phyloP scores from a whole-genome alignment of 2,113 vertebrate genomes.

The Oreochromis niloticus region DNA sequence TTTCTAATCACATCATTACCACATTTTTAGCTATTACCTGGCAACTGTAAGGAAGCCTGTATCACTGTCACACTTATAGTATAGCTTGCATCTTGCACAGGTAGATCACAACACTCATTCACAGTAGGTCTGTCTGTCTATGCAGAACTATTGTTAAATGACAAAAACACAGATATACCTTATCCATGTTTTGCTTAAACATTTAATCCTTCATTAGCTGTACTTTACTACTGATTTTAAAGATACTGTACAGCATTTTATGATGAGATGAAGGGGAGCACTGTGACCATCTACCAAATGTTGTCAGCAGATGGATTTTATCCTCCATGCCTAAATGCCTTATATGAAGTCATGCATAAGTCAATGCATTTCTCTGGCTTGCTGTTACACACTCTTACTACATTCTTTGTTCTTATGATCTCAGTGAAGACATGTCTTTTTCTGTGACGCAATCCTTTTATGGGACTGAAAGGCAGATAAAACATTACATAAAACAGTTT shows the following conservation, averaged over 20 bases:
- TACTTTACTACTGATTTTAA: not conserved
- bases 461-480: not conserved
- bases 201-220: not conserved
- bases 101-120: not conserved
- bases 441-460: not conserved
- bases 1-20: not conserved
- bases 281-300: not conserved
- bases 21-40: not conserved
- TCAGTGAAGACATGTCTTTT: not conserved
- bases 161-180: not conserved
- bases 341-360: conserved; percentile 13
- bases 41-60: not conserved
- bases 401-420: not conserved
- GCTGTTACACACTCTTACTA: not conserved
- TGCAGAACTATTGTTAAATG: not conserved
- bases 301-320: not conserved
- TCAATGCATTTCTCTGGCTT: conserved; percentile 19
- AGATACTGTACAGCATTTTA: not conserved
- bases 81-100: not conserved
- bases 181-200: not conserved
- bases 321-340: not conserved
- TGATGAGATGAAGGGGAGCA: not conserved
- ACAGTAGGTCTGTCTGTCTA: not conserved
- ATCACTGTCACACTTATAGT: not conserved
- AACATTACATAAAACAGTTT: not conserved